These are phyloP conservation scores for Conus canariensis DNA, from an alignment of 2,888 invertebrate species.

Conservation along the genomic window DNA sequence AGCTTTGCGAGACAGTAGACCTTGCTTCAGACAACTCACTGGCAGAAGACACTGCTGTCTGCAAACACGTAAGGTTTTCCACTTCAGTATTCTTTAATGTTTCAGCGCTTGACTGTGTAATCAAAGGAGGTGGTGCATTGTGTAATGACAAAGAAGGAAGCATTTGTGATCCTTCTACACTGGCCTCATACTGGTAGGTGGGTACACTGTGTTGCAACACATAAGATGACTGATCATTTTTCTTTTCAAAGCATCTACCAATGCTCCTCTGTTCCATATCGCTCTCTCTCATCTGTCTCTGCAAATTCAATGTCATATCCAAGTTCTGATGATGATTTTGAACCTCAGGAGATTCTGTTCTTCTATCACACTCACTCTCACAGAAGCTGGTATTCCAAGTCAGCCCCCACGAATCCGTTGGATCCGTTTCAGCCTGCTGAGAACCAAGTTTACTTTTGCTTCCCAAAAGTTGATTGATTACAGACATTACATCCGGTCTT, in stretches of 20 bases:
- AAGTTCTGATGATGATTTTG: neutral
- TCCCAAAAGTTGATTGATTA: neutral
- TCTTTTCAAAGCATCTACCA: neutral
- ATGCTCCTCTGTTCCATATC: neutral
- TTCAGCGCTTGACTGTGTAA: neutral
- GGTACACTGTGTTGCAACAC: neutral
- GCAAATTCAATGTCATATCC: neutral
- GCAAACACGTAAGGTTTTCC: neutral
- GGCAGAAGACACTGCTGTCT: neutral
- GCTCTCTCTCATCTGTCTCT: neutral
- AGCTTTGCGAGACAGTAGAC: neutral
- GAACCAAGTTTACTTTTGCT: neutral
- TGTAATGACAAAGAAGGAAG: neutral
- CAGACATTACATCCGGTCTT: neutral
- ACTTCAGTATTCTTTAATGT: neutral
- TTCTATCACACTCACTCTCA: neutral
- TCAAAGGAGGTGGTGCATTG: neutral
- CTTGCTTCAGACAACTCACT: neutral
- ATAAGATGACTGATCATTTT: neutral
- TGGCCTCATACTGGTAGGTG: neutral
- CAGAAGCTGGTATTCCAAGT: constrained; percentile 29
- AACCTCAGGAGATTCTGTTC: neutral
- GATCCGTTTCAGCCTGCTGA: constrained; percentile 22
- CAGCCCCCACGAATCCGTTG: constrained; percentile 37
- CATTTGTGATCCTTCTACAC: neutral